Base-by-base conservation (phyloP, 2,797 vertebrate genomes). In the Orientallactaga sibirica region DNA sequence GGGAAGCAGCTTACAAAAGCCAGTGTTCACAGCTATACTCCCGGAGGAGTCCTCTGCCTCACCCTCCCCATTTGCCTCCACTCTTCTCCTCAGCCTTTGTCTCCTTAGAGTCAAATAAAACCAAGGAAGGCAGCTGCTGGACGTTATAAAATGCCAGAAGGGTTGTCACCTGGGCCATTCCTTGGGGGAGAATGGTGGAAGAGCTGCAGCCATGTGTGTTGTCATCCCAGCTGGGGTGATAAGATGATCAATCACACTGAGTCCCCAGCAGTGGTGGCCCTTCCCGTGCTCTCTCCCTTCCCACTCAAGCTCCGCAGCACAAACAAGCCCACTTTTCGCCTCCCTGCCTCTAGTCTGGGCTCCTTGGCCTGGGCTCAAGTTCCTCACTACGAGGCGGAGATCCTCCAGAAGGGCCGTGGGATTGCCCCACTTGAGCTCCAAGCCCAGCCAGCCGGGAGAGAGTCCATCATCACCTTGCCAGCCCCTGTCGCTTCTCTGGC, bases 121-220 rank as follows among this genome's bases (percentile, higher is more conserved):
- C 14, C 4, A 2, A 66, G 29, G 71, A 52, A 29, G 73, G 68
- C 55, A 55, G 14, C 74, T 87, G 16, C 66, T 41, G 33, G 93
- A 29, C 61, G 74, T 73, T 91, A 55, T 41, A 25, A n/a, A 25
- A 68, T 33, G 18, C 64, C 24, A 37, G 22, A 43, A 66, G 61
- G 20, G n/a, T 1, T 27, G 61, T 43, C 58, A 22, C 6, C 15
- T 20, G 52, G 27, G 43, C 86, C 96, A 87, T 92, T 96, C 88
- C 92, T 96, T 62, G 82, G 93, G 93, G 9, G 97, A 95, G 78
- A 96, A 96, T 86, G 91, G 55, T 73, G 86, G 93, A 86, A 91
- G 93, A 96, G 92, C 88, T 97, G 73, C 91, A 90, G 77, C 96
- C 76, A 73, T 4, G 10, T 83, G 71, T 93, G 52, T 94, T 95